Base-by-base conservation (phyloP, 2,797 vertebrate species). In the Orestias chungarensis region DNA sequence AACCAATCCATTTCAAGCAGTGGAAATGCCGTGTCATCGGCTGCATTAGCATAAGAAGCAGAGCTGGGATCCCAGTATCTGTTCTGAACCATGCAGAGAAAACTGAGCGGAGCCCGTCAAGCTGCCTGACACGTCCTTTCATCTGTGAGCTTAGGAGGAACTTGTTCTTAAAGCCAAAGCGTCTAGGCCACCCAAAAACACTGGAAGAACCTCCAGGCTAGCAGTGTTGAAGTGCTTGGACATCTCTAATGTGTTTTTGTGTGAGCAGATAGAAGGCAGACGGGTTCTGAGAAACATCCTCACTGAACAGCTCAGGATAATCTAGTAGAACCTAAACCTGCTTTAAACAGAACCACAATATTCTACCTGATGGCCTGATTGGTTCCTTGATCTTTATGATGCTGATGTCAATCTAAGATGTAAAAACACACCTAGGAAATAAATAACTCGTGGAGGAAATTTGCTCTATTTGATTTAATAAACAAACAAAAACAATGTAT, bases 141-240 rank as follows among this genome's bases (percentile, higher is more conserved):
- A 85, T 85, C 73, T 70, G 10, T 33, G 43, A 52, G 67, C 79
- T 73, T 59, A 80, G 77, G 83, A 61, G 82, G 71, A 66, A 64
- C 15, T 65, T 0, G 29, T 67, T 68, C 77, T 23, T 71, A 59
- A 70, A 82, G 79, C 57, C 68, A 44, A 38, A 64, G 61, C 50
- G 11, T 50, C 72, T 50, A 20, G 69, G 75, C n/a, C n/a, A n/a
- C n/a, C n/a, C n/a, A n/a, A n/a, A n/a, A 70, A 75, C 47, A 66
- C 78, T 65, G 66, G 62, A 74, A 84, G 79, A 82, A 77, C 86
- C 55, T 81, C 70, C n/a, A n/a, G n/a, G n/a, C n/a, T n/a, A n/a
- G n/a, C n/a, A n/a, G n/a, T n/a, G n/a, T n/a, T n/a, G n/a, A n/a
- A n/a, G n/a, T n/a, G n/a, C n/a, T n/a, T 42, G 66, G n/a, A 70